These are phyloP conservation scores for Hirtodrosophila trivittata DNA, from an alignment of 2,888 invertebrate genomes.

Conservation along the genomic window DNA sequence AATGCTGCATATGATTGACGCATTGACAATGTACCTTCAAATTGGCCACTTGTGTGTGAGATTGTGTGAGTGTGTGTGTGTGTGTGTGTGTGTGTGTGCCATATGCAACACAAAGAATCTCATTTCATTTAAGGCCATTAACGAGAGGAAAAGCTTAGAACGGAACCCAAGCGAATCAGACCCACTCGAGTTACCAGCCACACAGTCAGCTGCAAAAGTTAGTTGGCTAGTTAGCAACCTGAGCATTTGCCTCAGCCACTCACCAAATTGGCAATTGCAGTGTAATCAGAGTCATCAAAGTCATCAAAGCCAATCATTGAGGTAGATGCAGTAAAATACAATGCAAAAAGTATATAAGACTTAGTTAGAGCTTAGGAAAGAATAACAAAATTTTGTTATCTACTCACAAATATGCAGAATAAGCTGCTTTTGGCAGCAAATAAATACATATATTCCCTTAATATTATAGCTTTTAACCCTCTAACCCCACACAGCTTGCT, in stretches of 20 bases:
- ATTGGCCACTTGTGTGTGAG: conserved; percentile 25
- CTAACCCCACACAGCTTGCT: conserved; percentile 12
- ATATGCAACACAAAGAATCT: conserved; percentile 32
- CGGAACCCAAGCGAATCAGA: conserved; percentile 21
- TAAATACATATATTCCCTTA: too few species aligned
- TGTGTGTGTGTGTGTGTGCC: conserved; percentile 15
- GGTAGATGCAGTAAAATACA: too few species aligned
- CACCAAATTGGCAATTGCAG: conserved; percentile 36
- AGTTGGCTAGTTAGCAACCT: conserved; percentile 22
- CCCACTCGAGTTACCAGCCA: too few species aligned
- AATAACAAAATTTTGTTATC: too few species aligned
- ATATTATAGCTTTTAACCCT: neutral
- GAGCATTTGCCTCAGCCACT: conserved; percentile 36
- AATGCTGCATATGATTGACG: conserved; percentile 62
- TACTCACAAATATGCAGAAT: too few species aligned
- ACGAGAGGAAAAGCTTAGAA: conserved; percentile 29
- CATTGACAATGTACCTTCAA: conserved; percentile 38
- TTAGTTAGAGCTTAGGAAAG: too few species aligned
- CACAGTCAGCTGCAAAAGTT: too few species aligned
- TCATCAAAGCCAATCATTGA: too few species aligned
- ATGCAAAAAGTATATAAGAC: too few species aligned
- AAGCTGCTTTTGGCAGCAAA: too few species aligned
- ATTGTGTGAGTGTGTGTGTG: too few species aligned
- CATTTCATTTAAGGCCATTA: conserved; percentile 65
- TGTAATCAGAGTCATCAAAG: too few species aligned